phyloP scores from a whole-genome alignment of 1,140 invertebrate species.

The Euborellia annulipes region DNA sequence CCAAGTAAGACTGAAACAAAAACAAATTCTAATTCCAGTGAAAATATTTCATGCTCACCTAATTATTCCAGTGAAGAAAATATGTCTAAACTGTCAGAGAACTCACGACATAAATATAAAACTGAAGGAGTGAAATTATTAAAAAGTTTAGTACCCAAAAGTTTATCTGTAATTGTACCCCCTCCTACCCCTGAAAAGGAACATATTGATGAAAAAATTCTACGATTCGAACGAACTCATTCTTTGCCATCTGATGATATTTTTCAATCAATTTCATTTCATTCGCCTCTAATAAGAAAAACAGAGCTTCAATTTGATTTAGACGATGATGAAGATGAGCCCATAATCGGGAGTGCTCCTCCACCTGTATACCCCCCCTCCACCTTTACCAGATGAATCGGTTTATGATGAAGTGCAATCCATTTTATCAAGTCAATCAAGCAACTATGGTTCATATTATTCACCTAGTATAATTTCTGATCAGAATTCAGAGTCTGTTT shows the following conservation, averaged over 20 bases:
- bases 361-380: slow-evolving; percentile 39
- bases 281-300: slow-evolving; percentile 23
- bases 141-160: slow-evolving; percentile 16
- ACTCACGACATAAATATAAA: slow-evolving; percentile 15
- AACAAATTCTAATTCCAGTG: slow-evolving; percentile 1
- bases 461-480: neutral
- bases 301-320: slow-evolving; percentile 5
- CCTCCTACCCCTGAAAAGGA: slow-evolving; percentile 3
- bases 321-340: slow-evolving; percentile 11
- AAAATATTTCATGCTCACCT: neutral
- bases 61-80: neutral
- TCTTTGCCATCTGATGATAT: slow-evolving; percentile 29
- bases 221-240: slow-evolving; percentile 21
- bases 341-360: slow-evolving; percentile 25
- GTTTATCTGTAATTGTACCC: slow-evolving; percentile 10
- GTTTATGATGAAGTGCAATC: slow-evolving; percentile 38
- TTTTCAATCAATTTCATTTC: slow-evolving; percentile 30
- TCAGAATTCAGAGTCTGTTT: too few relatives aligned
- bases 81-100: slow-evolving; percentile 13
- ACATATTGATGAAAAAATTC: neutral
- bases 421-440: slow-evolving; percentile 26
- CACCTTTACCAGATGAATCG: slow-evolving; percentile 37
- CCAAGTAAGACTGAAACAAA: slow-evolving; percentile 6
- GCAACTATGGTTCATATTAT: neutral
- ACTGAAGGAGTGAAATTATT: slow-evolving; percentile 16